Conservation (phyloP, 2,113 vertebrate genomes). For the Oenanthe oenanthe region DNA sequence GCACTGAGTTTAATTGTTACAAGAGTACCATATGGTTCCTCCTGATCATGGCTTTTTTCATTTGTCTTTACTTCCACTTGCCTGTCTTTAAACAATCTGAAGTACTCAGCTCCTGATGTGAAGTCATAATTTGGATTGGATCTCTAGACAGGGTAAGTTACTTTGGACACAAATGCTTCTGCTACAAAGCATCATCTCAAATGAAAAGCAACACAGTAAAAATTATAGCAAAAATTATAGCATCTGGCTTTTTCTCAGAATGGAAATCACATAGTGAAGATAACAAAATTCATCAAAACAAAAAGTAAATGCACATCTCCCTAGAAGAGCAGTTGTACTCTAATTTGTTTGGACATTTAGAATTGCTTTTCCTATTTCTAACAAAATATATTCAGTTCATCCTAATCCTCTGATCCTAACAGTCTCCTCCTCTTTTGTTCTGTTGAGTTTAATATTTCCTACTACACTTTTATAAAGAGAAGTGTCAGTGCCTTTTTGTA, state of each 20-base stretch:
- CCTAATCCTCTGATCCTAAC: not conserved
- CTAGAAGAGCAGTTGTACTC: not conserved
- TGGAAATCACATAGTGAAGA: not conserved
- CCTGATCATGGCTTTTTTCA: not conserved
- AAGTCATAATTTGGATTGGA: not conserved
- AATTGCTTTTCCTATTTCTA: not conserved
- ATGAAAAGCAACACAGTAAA: not conserved
- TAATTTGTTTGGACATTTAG: not conserved
- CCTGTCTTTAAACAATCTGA: not conserved
- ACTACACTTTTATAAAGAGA: not conserved
- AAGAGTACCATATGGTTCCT: slow-evolving; percentile 30
- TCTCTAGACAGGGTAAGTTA: not conserved
- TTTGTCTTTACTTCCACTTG: slow-evolving; percentile 9
- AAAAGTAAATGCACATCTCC: not conserved
- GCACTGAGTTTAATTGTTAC: slow-evolving; percentile 27
- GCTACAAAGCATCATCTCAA: not conserved
- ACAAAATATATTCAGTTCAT: not conserved
- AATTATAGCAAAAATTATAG: not conserved
- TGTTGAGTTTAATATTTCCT: not conserved
- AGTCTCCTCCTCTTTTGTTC: not conserved
- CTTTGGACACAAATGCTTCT: not conserved
- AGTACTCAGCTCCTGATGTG: not conserved
- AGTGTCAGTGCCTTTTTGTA: not conserved
- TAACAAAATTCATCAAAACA: not conserved
- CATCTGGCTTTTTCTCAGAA: not conserved